Base-by-base conservation (phyloP, 1,140 invertebrate species). In the Proctacanthus coquilletti region DNA sequence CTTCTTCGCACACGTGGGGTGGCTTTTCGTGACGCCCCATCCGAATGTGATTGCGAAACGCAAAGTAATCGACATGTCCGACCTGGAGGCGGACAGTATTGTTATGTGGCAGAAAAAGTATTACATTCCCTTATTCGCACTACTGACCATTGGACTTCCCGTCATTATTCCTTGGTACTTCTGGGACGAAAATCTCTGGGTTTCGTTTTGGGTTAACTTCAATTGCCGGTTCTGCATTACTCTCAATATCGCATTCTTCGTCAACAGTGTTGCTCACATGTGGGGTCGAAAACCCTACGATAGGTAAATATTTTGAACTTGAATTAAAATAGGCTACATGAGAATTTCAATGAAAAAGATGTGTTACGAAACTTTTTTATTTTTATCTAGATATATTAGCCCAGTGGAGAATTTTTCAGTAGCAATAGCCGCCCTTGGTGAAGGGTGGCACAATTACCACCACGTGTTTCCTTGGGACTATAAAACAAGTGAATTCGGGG, bases 371-470 rank as follows among this genome's bases (percentile, higher is more conserved):
- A 25, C n/a, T 30, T 17, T 19, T 36, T 34, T 18, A 14, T 36
- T 14, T 34, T 32, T 34, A 50, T 53, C 17, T 53, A 84, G 80
- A 45, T 66, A 72, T 41, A 83, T 85, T 21, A 77, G 71, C 25
- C 70, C 83, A 0, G 71, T 75, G 1, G 81, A 87, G 49, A 84
- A 79, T 48, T 48, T 72, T 1, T 55, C 69, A 1, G 80, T 84
- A 1, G 73, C 78, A 1, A 56, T 84, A 14, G 70, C 74, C 13
- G 73, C 82, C 0, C 51, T 83, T 9, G 83, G 84, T 0, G 83
- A 87, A 61, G 88, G 87, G 17, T 92, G 85, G 77, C 89, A 94
- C 57, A 95, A 94, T 61, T 96, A 88, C 61, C 91, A 96, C 55
- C 92, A 96, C 53, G 84, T 85, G 1, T 76, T 76, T 39, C 56